Conservation (phyloP, 2,113 vertebrate species). For the Vicugna pacos region DNA sequence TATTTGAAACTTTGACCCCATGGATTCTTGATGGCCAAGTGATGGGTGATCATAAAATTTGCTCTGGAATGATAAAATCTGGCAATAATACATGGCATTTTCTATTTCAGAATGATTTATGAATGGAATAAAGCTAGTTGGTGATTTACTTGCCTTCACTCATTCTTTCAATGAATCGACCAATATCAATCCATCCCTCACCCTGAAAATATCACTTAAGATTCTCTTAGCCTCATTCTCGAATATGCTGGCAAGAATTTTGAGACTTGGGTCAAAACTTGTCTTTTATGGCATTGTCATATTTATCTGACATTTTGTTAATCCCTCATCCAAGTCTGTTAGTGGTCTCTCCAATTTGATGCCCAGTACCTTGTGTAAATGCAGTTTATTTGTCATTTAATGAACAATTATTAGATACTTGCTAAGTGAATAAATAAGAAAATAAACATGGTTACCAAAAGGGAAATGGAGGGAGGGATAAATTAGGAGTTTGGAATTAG, state of each 20-base stretch:
- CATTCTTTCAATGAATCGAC: not conserved
- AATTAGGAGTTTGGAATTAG: no score
- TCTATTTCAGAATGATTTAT: not conserved
- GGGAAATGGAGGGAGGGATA: no score
- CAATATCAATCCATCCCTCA: not conserved
- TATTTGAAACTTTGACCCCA: not conserved
- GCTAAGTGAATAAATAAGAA: not conserved
- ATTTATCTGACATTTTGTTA: not conserved
- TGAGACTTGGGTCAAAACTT: not conserved
- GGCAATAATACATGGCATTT: not conserved
- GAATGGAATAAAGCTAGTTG: not conserved
- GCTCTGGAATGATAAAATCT: not conserved
- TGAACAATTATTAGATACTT: not conserved
- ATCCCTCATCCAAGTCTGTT: not conserved
- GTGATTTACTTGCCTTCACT: not conserved
- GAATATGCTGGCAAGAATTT: not conserved
- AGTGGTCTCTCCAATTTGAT: not conserved
- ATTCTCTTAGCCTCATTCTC: not conserved
- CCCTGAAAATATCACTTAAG: not conserved
- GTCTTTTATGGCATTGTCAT: not conserved
- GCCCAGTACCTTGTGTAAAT: not conserved
- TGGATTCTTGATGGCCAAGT: not conserved
- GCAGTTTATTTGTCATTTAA: not conserved
- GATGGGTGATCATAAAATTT: not conserved
- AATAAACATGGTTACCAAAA: not conserved